Evolutionary conservation across 2,888 invertebrate species (phyloP).

Genomic region (Anoncus sp.): DNA sequence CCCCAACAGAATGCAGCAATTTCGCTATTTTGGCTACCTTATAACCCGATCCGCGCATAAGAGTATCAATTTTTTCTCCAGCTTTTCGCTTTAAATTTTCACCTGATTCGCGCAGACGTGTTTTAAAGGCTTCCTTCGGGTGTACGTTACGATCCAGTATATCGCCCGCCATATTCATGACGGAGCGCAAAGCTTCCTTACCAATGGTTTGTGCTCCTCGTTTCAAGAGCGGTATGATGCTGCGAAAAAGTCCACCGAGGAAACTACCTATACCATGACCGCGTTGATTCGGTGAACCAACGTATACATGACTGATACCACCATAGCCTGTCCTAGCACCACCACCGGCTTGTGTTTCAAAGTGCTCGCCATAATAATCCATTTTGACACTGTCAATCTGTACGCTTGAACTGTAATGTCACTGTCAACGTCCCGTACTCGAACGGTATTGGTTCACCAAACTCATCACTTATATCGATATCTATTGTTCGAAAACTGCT

Average conservation of each 20-base stretch:
- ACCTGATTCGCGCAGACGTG: slow-evolving; percentile 6
- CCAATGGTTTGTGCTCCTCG: not conserved
- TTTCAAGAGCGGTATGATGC: slow-evolving; percentile 1
- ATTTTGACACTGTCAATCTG: not conserved
- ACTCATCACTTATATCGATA: slow-evolving; percentile 26
- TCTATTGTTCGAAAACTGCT: not conserved
- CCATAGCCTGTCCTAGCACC: not conserved
- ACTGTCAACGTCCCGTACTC: slow-evolving; percentile 18
- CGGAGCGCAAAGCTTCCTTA: slow-evolving; percentile 1
- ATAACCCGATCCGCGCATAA: slow-evolving; percentile 11
- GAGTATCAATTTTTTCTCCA: slow-evolving; percentile 7
- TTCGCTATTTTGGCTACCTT: too few relatives aligned
- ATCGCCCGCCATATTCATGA: not conserved
- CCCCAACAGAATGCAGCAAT: too few relatives aligned
- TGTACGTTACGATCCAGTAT: not conserved
- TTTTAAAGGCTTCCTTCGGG: slow-evolving; percentile 5
- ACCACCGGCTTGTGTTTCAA: not conserved
- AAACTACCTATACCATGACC: slow-evolving; percentile 1
- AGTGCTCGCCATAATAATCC: too few relatives aligned
- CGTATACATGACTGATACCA: not conserved
- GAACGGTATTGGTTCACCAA: slow-evolving; percentile 11
- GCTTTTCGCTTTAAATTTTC: slow-evolving; percentile 23
- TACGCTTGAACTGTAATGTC: slow-evolving; percentile 19
- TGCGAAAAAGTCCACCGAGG: not conserved
- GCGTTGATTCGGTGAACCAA: not conserved